Evolutionary conservation across 2,113 vertebrate genomes (phyloP).

Genomic region (Lontra canadensis): DNA sequence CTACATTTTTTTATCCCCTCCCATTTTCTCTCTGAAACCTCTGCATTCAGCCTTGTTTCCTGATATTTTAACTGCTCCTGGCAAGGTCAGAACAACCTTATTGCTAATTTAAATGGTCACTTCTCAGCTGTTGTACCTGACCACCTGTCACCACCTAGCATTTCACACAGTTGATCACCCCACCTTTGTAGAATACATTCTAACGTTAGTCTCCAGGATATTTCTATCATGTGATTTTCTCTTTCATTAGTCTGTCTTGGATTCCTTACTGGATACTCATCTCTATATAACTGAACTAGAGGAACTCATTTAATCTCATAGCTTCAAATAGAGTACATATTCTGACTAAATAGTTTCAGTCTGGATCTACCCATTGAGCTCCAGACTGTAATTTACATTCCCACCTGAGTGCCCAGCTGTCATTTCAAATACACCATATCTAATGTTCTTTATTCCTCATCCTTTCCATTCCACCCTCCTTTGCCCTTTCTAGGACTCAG

Average conservation of each 20-base stretch:
- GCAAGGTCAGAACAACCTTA: background rate
- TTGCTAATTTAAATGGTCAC: background rate
- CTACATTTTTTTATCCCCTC: background rate
- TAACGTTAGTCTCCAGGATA: background rate
- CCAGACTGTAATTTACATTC: background rate
- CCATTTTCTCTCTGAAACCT: background rate
- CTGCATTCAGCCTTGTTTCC: background rate
- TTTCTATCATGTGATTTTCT: background rate
- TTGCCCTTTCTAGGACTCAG: background rate
- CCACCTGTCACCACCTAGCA: background rate
- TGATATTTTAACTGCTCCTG: background rate
- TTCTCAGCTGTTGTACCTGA: background rate
- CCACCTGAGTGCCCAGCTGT: background rate
- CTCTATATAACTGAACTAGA: background rate
- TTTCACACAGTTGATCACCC: background rate
- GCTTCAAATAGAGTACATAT: background rate
- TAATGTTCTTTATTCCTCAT: background rate
- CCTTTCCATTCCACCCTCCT: background rate
- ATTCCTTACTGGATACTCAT: background rate
- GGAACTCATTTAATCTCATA: background rate
- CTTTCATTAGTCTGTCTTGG: background rate
- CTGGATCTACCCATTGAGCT: background rate
- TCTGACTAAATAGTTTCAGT: background rate
- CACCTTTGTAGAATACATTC: background rate
- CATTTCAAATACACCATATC: background rate